A percentile compares a stretch with the other conserved stretches of the same genome.
phyloP scores from a whole-genome alignment of 2,888 invertebrate species.

The Netelia fuscicornis region DNA sequence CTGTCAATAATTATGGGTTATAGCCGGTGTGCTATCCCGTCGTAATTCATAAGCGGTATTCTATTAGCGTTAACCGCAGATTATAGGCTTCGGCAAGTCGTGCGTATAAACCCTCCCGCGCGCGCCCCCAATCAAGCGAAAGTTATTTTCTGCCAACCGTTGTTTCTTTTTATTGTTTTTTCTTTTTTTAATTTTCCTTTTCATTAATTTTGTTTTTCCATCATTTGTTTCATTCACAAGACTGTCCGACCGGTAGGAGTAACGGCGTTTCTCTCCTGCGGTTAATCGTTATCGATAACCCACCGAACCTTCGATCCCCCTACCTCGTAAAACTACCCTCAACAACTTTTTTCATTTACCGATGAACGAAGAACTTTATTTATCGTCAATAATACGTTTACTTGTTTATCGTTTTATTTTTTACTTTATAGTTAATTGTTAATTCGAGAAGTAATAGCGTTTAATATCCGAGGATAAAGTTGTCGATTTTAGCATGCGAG shows the following conservation, averaged over 20 bases:
- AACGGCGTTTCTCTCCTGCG: background rate
- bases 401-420: background rate
- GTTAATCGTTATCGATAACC: constrained; percentile 57
- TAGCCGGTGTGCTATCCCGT: constrained; percentile 68
- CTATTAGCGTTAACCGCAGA: constrained; percentile 78
- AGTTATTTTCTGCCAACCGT: constrained; percentile 48
- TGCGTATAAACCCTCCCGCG: constrained; percentile 67
- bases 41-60: constrained; percentile 80
- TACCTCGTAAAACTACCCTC: background rate
- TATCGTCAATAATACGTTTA: constrained; percentile 21
- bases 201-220: background rate
- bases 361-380: constrained; percentile 42
- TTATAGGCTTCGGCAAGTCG: constrained; percentile 73
- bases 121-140: constrained; percentile 55
- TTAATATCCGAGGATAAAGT: background rate
- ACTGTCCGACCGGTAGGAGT: constrained; percentile 41
- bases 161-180: background rate
- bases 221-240: constrained; percentile 28
- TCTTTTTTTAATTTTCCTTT: background rate
- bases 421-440: constrained; percentile 39
- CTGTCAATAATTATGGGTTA: constrained; percentile 78
- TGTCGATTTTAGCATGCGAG: background rate
- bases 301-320: constrained; percentile 34
- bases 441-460: constrained; percentile 24
- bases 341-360: background rate